phyloP scores from a whole-genome alignment of 2,888 invertebrate species.

The Thyatira batis region DNA sequence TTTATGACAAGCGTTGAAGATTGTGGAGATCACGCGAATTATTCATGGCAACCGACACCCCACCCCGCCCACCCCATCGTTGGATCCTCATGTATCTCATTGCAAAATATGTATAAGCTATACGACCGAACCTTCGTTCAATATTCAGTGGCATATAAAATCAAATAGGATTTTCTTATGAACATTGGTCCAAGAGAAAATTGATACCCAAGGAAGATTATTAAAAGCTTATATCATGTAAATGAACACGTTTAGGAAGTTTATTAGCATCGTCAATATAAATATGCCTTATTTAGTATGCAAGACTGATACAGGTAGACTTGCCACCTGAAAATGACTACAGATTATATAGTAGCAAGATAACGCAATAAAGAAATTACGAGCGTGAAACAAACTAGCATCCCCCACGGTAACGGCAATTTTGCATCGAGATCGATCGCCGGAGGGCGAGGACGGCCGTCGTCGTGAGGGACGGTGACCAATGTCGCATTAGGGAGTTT shows the following conservation, averaged over 20 bases:
- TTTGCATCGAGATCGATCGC: constrained; percentile 81
- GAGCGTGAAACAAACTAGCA: constrained; percentile 62
- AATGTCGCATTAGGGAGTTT: constrained; percentile 79
- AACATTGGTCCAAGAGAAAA: constrained; percentile 56
- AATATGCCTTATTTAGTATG: no score
- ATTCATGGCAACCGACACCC: constrained; percentile 26
- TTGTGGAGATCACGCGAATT: constrained; percentile 18
- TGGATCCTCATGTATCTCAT: constrained; percentile 42
- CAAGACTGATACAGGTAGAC: not conserved
- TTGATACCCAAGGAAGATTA: no score
- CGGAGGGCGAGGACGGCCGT: constrained; percentile 42
- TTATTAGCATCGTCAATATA: no score
- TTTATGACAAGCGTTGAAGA: constrained; percentile 10
- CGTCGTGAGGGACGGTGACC: constrained; percentile 51
- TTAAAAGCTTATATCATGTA: no score
- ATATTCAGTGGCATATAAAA: constrained; percentile 73
- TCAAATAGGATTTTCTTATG: constrained; percentile 59
- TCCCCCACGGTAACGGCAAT: constrained; percentile 62
- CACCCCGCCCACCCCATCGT: constrained; percentile 18
- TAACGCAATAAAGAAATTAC: constrained; percentile 69
- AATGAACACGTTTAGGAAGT: no score
- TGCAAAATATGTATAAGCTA: constrained; percentile 52
- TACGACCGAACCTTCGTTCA: constrained; percentile 47
- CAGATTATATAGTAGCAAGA: constrained; percentile 30
- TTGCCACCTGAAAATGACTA: constrained; percentile 30